phyloP scores from a whole-genome alignment of 2,797 vertebrate genomes.

The Kryptopterus vitreolus region DNA sequence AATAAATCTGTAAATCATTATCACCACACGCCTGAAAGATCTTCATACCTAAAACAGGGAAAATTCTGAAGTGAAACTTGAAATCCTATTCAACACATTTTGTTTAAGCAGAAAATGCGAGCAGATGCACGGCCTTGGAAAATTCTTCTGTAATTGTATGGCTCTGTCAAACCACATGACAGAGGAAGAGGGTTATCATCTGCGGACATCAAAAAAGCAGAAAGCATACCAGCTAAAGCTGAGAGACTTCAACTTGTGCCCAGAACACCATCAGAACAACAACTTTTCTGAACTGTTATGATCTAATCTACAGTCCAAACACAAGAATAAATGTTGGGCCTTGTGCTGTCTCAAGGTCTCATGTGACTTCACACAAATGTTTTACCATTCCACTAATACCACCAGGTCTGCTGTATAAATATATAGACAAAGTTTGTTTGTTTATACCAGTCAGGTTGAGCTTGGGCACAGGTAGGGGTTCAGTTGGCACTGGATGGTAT shows the following conservation, averaged over 20 bases:
- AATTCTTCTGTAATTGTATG: conserved; percentile 11
- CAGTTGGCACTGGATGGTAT: conserved; percentile 92
- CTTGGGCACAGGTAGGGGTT: conserved; percentile 93
- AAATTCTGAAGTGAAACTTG: neutral
- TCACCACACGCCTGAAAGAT: neutral
- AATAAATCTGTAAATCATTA: neutral
- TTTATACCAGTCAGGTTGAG: conserved; percentile 90
- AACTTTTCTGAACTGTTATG: neutral
- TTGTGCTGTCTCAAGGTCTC: neutral
- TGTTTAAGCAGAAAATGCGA: conserved; percentile 5
- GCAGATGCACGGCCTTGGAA: neutral
- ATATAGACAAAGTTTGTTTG: too few relatives aligned
- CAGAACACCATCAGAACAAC: neutral
- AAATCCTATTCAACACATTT: neutral
- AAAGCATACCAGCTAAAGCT: neutral
- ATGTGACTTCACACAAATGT: neutral
- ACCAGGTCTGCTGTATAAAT: neutral
- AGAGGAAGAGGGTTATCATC: conserved; percentile 34
- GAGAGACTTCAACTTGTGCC: too few relatives aligned
- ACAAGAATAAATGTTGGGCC: neutral
- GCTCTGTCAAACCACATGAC: neutral
- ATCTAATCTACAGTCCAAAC: neutral
- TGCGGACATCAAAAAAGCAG: conserved; percentile 7
- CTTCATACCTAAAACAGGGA: neutral
- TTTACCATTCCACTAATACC: neutral